Percentiles rank a stretch among this genome's conserved stretches.
Evolutionary conservation across 1,140 invertebrate genomes (phyloP).

Genomic region (Bombyx mandarina): DNA sequence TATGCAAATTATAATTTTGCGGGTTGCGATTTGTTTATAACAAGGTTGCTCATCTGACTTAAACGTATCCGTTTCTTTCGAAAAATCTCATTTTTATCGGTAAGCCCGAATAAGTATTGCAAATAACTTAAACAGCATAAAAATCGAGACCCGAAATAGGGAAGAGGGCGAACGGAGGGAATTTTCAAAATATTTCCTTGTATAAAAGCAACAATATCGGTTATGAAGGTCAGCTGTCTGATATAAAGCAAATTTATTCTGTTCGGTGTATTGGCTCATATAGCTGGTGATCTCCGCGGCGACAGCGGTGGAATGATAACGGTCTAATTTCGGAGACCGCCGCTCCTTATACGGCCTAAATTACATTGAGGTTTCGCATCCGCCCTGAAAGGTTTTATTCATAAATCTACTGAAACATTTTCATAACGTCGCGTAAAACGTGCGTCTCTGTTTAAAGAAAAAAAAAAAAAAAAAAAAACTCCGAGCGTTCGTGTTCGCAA

Average conservation of each 20-base stretch:
- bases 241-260: constrained; percentile 69
- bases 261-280: constrained; percentile 65
- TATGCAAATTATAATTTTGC: no score
- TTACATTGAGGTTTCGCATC: constrained; percentile 57
- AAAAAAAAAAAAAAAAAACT: no score
- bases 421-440: constrained; percentile 56
- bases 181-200: constrained; percentile 53
- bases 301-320: constrained; percentile 66
- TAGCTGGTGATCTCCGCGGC: constrained; percentile 59
- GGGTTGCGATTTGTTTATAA: no score
- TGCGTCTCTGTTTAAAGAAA: no score
- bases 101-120: constrained; percentile 31
- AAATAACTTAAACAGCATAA: constrained; percentile 43
- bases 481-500: constrained; percentile 7
- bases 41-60: no score
- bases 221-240: constrained; percentile 64
- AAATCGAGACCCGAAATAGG: constrained; percentile 24
- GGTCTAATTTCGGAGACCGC: constrained; percentile 61
- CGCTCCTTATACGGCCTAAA: constrained; percentile 55
- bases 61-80: constrained; percentile 14
- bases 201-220: constrained; percentile 63
- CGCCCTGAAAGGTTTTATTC: constrained; percentile 67
- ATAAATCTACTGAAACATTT: constrained; percentile 66
- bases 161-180: constrained; percentile 30
- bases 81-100: constrained; percentile 34